phyloP scores from a whole-genome alignment of 2,797 vertebrate genomes.

The Danio aesculapii region DNA sequence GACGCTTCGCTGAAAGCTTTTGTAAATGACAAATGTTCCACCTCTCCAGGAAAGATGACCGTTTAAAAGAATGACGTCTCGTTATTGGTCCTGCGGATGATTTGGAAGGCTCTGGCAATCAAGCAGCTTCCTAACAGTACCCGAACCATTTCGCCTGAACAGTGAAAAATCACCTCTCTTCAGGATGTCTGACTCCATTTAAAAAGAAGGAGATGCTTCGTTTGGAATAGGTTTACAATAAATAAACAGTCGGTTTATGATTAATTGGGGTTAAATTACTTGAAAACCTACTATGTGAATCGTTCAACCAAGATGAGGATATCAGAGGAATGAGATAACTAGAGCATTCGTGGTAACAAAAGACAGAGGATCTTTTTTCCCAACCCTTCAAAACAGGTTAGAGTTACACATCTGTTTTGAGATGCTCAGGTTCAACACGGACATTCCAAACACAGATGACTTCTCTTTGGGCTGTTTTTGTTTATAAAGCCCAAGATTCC shows the following conservation, averaged over 20 bases:
- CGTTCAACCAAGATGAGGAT: constrained; percentile 29
- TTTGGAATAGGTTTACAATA: constrained; percentile 39
- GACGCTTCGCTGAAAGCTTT: constrained; percentile 76
- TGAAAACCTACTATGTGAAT: constrained; percentile 26
- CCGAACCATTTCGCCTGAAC: constrained; percentile 35
- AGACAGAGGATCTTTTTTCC: constrained; percentile 47
- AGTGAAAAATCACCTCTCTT: constrained; percentile 57
- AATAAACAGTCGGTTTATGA: constrained; percentile 58
- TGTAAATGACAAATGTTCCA: constrained; percentile 86
- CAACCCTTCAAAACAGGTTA: constrained; percentile 43
- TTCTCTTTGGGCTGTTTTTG: constrained; percentile 74
- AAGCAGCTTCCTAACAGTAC: constrained; percentile 66
- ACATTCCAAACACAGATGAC: constrained; percentile 72
- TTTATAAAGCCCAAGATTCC: constrained; percentile 65
- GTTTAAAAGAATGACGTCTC: constrained; percentile 81
- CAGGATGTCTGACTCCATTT: constrained; percentile 53
- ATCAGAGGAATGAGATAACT: constrained; percentile 51
- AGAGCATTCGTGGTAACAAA: constrained; percentile 51
- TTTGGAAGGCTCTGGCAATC: constrained; percentile 80
- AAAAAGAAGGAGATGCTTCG: constrained; percentile 32
- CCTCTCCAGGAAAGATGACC: constrained; percentile 75
- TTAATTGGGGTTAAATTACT: constrained; percentile 54
- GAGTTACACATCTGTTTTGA: constrained; percentile 53
- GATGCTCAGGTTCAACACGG: constrained; percentile 53
- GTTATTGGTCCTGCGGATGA: constrained; percentile 79